These are phyloP conservation scores for Aurelia coerulea DNA, from an alignment of 30 jellyfish, hydroid and myxozoan genomes.

Conservation along the genomic window DNA sequence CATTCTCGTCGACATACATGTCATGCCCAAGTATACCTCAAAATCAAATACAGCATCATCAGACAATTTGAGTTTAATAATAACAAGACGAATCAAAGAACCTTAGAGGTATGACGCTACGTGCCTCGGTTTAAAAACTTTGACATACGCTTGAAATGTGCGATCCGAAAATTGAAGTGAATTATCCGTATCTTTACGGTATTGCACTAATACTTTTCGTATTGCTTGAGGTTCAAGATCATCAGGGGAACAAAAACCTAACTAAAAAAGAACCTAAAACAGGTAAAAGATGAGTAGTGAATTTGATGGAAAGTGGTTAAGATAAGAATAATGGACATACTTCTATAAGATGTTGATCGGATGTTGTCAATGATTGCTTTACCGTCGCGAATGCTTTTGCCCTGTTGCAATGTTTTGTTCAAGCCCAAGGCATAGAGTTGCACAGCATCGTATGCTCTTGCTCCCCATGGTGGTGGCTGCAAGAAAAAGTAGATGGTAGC, in stretches of 20 bases:
- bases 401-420: slow-evolving; percentile 59
- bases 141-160: too few species aligned
- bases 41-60: neutral
- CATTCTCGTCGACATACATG: slow-evolving; percentile 78
- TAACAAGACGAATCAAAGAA: too few species aligned
- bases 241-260: too few species aligned
- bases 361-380: slow-evolving; percentile 51
- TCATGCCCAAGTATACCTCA: slow-evolving; percentile 90
- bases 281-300: too few species aligned
- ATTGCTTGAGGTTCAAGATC: too few species aligned
- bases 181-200: too few species aligned
- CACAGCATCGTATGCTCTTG: slow-evolving; percentile 72
- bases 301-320: neutral
- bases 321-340: slow-evolving; percentile 17
- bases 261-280: too few species aligned
- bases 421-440: slow-evolving; percentile 65
- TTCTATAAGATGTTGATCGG: slow-evolving; percentile 35
- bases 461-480: slow-evolving; percentile 94
- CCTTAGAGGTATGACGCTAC: too few species aligned
- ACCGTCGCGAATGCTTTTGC: slow-evolving; percentile 53
- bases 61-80: too few species aligned
- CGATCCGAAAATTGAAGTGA: too few species aligned
- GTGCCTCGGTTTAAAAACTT: too few species aligned
- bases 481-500: neutral
- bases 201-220: too few species aligned